Base-by-base conservation (phyloP, 2,113 vertebrate species). In the Alligator mississippiensis region DNA sequence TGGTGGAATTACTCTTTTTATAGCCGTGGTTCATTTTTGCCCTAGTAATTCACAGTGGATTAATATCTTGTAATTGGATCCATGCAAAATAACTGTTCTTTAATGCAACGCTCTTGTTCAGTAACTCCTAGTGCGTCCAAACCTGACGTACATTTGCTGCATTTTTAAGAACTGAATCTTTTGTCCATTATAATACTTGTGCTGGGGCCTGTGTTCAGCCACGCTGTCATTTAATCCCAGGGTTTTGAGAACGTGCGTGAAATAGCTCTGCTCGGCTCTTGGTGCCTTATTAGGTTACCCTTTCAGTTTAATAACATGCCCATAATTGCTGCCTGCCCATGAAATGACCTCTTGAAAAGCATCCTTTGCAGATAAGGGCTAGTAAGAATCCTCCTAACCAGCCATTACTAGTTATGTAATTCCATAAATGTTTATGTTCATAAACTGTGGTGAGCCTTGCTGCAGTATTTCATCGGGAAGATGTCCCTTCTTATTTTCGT, bases 41-140 rank as follows among this genome's bases (percentile, higher is more conserved):
- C 66, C 34, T 77, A 28, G 57, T 68, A 77, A 80, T 38, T 72
- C 58, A 34, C 62, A 19, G 63, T 21, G 47, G 84, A 86, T 70
- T 77, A 60, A n/a, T 77, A 77, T 24, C 62, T 82, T 77, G 72
- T 61, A 77, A 82, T 86, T 80, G 58, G 82, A 86, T 38, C 84
- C n/a, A 54, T 68, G 34, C 55, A 62, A 59, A 55, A 30, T 59
- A 59, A n/a, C 28, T 11, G 11, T 66, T 76, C 54, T 80, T n/a
- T 80, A 55, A 66, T 47, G 54, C 28, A 11, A n/a, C 25, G 30
- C 5, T 21, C 13, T 81, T 55, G 22, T 60, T 54, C 2, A 1
- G 25, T n/a, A 21, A 19, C 30, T 85, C 60, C 34, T 11, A 27
- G 2, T 10, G 5, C 11, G 0, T 28, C 82, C 59, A 27, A 17